Evolutionary conservation across 2,113 vertebrate genomes (phyloP).

Genomic region (Leucoraja erinaceus): DNA sequence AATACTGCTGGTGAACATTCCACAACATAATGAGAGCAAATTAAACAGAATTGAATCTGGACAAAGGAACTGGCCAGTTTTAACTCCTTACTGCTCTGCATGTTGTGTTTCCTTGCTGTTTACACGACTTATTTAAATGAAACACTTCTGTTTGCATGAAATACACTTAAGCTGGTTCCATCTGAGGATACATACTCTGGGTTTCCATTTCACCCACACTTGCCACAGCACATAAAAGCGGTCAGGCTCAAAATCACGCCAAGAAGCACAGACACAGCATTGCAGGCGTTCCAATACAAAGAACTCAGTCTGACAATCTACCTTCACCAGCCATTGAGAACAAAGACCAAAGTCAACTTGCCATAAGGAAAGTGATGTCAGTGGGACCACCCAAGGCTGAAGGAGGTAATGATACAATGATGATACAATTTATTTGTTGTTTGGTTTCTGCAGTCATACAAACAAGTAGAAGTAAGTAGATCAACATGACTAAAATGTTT

Average conservation of each 20-base stretch:
- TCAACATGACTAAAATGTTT: background rate
- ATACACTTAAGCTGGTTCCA: conserved; percentile 80
- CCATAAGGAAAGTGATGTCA: conserved; percentile 92
- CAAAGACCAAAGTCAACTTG: conserved; percentile 87
- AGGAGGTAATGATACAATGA: no score
- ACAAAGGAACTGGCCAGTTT: conserved; percentile 75
- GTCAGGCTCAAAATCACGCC: conserved; percentile 67
- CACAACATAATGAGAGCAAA: background rate
- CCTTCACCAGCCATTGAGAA: conserved; percentile 89
- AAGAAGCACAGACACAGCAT: conserved; percentile 96
- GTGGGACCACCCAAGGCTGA: conserved; percentile 81
- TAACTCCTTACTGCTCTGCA: conserved; percentile 75
- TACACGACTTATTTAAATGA: conserved; percentile 69
- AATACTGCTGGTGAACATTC: background rate
- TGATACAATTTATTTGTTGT: no score
- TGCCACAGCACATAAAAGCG: conserved; percentile 78
- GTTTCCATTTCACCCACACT: conserved; percentile 88
- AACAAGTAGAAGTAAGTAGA: no score
- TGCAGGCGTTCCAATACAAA: conserved; percentile 91
- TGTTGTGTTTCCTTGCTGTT: conserved; percentile 72
- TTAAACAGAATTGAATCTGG: background rate
- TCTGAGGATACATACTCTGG: conserved; percentile 87
- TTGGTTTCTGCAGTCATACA: no score
- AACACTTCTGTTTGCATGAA: conserved; percentile 87
- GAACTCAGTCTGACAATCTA: conserved; percentile 89